These are phyloP conservation scores for Trichonephila inaurata DNA, from an alignment of 1,140 invertebrate species.

Conservation along the genomic window DNA sequence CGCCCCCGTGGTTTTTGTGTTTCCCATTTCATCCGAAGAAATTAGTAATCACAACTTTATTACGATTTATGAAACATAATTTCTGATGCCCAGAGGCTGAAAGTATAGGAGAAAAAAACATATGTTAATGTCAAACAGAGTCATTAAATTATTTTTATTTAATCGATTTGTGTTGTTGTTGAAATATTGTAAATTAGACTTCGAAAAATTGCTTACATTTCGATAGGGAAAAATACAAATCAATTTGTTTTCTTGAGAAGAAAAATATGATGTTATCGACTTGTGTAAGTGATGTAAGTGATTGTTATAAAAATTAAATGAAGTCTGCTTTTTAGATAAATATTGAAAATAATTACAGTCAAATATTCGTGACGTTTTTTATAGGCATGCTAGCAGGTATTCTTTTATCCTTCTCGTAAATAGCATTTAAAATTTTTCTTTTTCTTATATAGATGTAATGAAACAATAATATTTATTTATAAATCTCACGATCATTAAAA, in stretches of 20 bases:
- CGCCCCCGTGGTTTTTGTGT: neutral
- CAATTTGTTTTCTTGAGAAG: neutral
- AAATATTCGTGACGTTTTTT: neutral
- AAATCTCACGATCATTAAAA: too few species aligned
- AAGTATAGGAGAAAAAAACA: neutral
- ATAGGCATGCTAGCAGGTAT: too few species aligned
- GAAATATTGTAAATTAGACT: neutral
- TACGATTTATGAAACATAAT: neutral
- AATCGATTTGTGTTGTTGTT: neutral
- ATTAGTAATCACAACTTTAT: neutral
- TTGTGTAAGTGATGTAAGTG: neutral
- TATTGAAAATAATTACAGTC: neutral
- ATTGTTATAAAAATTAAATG: neutral
- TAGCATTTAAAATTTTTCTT: too few species aligned
- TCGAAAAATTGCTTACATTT: neutral
- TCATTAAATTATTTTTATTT: neutral
- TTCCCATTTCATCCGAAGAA: neutral
- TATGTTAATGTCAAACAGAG: neutral
- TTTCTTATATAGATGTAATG: too few species aligned
- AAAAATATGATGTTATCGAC: neutral
- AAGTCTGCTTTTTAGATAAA: neutral
- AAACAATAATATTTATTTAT: too few species aligned
- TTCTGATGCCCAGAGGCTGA: neutral
- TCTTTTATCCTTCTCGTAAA: too few species aligned
- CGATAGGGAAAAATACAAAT: neutral